These are phyloP conservation scores for Priocnemis perturbator DNA, from an alignment of 2,888 invertebrate species.

Conservation along the genomic window DNA sequence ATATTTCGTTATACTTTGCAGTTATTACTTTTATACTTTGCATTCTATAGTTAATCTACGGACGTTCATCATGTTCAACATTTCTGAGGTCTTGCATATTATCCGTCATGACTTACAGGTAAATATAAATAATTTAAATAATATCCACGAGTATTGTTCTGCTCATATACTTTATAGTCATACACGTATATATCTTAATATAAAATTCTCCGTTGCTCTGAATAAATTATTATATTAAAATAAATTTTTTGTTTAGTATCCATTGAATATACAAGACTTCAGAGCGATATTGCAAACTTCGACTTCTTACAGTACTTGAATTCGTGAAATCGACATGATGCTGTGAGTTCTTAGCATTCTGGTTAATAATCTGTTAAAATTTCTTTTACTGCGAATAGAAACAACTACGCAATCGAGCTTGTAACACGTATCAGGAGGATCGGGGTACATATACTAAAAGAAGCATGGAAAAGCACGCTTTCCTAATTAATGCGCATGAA, in stretches of 20 bases:
- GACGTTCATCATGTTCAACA: conserved; percentile 24
- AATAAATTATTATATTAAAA: conserved; percentile 11
- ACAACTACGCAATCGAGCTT: no score
- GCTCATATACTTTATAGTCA: conserved; percentile 22
- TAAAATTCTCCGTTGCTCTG: background rate
- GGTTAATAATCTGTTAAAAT: background rate
- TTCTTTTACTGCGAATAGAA: background rate
- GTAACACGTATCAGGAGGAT: no score
- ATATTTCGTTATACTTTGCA: conserved; percentile 30
- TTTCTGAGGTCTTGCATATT: conserved; percentile 29
- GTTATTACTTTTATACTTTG: conserved; percentile 41
- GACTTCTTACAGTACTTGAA: conserved; percentile 26
- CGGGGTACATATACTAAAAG: no score
- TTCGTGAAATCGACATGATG: conserved; percentile 37
- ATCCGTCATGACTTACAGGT: conserved; percentile 12
- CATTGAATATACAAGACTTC: conserved; percentile 34
- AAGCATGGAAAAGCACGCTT: no score
- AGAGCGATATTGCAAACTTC: conserved; percentile 26
- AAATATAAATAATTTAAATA: conserved; percentile 26
- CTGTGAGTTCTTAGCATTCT: conserved; percentile 20
- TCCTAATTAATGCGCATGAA: background rate
- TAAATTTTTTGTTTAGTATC: conserved; percentile 16
- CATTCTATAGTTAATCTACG: conserved; percentile 30
- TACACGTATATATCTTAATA: conserved; percentile 9
- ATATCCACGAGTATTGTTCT: background rate